These are phyloP conservation scores for Cryptus armator DNA, from an alignment of 2,888 invertebrate genomes.

Conservation along the genomic window DNA sequence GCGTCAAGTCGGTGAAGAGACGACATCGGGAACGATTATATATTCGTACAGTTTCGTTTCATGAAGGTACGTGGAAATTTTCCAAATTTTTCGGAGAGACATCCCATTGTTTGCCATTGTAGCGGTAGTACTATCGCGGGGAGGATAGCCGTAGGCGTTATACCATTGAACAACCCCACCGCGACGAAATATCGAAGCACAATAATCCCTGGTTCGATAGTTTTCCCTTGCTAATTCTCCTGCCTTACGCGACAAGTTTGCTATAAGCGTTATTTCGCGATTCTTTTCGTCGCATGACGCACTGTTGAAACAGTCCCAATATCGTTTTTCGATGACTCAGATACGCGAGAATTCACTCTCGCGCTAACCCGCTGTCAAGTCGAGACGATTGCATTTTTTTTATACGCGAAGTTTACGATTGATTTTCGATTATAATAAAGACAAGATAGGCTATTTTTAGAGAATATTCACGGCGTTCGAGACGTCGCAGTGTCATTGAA, in stretches of 20 bases:
- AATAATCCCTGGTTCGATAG: constrained; percentile 37
- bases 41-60: constrained; percentile 49
- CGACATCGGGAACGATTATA: constrained; percentile 26
- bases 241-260: background rate
- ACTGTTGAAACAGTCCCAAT: constrained; percentile 45
- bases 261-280: background rate
- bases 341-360: constrained; percentile 53
- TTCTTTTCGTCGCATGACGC: constrained; percentile 57
- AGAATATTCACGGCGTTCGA: background rate
- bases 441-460: constrained; percentile 21
- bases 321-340: constrained; percentile 63
- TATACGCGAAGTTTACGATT: constrained; percentile 6
- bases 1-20: background rate
- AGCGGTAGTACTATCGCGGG: constrained; percentile 22
- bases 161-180: constrained; percentile 51
- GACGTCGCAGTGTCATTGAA: background rate
- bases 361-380: constrained; percentile 60
- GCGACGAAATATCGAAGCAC: constrained; percentile 27
- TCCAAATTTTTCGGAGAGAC: constrained; percentile 27
- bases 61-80: constrained; percentile 65
- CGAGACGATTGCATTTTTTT: background rate
- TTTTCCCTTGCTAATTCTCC: background rate
- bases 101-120: constrained; percentile 62
- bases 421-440: background rate
- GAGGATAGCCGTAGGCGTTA: constrained; percentile 50